Percentiles rank a stretch among this genome's conserved stretches.
Evolutionary conservation across 2,797 vertebrate species (phyloP).

Genomic region (Steatocranus sp.): DNA sequence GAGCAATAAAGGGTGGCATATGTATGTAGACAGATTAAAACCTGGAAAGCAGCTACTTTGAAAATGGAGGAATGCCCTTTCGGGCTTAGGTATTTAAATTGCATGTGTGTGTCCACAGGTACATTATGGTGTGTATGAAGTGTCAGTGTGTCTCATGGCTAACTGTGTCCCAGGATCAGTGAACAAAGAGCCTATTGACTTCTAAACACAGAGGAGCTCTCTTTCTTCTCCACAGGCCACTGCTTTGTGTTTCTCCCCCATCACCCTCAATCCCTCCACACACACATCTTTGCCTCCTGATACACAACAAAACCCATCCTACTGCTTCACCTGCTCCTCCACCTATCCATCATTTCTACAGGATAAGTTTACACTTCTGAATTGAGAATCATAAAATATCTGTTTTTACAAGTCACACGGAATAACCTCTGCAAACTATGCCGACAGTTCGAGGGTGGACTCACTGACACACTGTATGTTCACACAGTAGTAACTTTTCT

Average conservation of each 20-base stretch:
- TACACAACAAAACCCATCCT: neutral
- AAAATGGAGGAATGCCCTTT: conserved; percentile 5
- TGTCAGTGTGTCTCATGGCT: conserved; percentile 70
- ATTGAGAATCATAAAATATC: rapidly evolving
- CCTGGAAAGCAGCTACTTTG: neutral
- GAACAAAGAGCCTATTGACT: conserved; percentile 95
- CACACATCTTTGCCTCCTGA: neutral
- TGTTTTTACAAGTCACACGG: neutral
- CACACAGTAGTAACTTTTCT: neutral
- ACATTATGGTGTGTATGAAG: conserved; percentile 66
- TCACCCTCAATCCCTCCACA: neutral
- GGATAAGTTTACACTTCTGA: neutral
- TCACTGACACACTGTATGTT: neutral
- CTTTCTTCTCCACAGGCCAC: conserved; percentile 68
- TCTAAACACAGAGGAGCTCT: conserved; percentile 66
- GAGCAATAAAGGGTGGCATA: neutral
- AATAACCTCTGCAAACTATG: neutral
- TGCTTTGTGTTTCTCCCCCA: conserved; percentile 68
- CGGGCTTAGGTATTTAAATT: neutral
- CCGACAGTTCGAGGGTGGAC: neutral
- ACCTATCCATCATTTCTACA: neutral
- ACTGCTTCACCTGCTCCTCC: conserved; percentile 21
- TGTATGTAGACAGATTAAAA: neutral
- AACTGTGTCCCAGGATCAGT: conserved; percentile 73
- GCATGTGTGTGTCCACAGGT: conserved; percentile 69